A percentile compares a stretch with the other conserved stretches of the same genome.
These are phyloP conservation scores for Cyclargus thomasi DNA, from an alignment of 1,140 invertebrate species.

Conservation along the genomic window DNA sequence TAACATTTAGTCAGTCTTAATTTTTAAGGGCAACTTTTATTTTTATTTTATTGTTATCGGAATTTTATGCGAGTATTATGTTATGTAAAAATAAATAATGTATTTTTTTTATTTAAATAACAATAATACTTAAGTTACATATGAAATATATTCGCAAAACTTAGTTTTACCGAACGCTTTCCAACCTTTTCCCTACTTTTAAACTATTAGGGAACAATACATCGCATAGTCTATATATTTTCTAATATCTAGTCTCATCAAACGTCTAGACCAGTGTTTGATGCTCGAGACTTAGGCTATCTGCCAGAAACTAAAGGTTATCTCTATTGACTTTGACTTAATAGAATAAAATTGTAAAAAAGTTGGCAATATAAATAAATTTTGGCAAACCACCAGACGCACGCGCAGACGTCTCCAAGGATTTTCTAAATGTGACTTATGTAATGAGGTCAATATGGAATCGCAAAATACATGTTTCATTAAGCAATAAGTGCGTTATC, in stretches of 20 bases:
- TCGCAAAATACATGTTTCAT: background rate
- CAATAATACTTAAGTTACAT: too few species aligned
- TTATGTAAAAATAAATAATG: too few species aligned
- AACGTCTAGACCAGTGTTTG: conserved; percentile 8
- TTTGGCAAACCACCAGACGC: conserved; percentile 22
- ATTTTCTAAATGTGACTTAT: conserved; percentile 7
- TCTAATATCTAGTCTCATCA: background rate
- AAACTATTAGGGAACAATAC: too few species aligned
- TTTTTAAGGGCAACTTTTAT: background rate
- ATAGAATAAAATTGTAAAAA: conserved; percentile 13
- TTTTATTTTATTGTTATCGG: background rate
- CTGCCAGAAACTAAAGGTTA: conserved; percentile 9
- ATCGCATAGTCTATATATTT: too few species aligned
- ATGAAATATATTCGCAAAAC: too few species aligned
- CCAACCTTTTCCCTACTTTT: too few species aligned
- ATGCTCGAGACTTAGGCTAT: background rate
- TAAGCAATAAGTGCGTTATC: background rate
- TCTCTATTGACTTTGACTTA: conserved; percentile 16
- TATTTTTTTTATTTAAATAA: too few species aligned
- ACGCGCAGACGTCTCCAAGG: conserved; percentile 18
- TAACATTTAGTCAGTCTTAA: background rate
- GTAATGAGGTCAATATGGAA: conserved; percentile 8
- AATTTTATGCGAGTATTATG: too few species aligned
- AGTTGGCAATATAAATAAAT: conserved; percentile 9
- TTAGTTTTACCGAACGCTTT: too few species aligned